Percentiles rank a stretch among this genome's conserved stretches.
These are phyloP conservation scores for Ailurus styani DNA, from an alignment of 2,113 vertebrate genomes.

Conservation along the genomic window DNA sequence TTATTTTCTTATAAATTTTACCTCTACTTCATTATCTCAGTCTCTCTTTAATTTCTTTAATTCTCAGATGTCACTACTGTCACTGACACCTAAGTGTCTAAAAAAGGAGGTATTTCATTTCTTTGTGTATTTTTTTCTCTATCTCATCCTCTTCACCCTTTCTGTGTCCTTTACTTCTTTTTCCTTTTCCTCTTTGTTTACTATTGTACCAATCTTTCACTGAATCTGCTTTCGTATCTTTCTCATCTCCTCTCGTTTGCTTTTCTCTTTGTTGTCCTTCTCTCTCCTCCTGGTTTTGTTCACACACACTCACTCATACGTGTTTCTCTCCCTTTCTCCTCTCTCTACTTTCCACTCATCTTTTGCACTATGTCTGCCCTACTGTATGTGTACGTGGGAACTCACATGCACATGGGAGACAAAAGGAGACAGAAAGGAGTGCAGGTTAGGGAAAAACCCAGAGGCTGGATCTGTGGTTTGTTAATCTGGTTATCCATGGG, in stretches of 20 bases:
- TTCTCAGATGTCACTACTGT: background rate
- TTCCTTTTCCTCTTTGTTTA: background rate
- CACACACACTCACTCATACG: background rate
- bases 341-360: background rate
- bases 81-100: background rate
- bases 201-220: background rate
- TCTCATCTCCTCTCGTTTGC: background rate
- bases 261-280: background rate
- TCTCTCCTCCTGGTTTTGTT: background rate
- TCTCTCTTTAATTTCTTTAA: background rate
- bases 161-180: background rate
- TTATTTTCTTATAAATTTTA: background rate
- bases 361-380: background rate
- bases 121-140: background rate
- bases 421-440: background rate
- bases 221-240: background rate
- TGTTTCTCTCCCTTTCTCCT: background rate
- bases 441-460: background rate
- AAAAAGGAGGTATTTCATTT: background rate
- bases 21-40: background rate
- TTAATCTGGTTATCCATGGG: background rate
- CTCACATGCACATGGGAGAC: background rate
- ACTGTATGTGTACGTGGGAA: background rate
- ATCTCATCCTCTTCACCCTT: background rate
- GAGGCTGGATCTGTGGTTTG: background rate